Conservation (phyloP, 1,140 invertebrate species). For the Lasaia peninsularis region DNA sequence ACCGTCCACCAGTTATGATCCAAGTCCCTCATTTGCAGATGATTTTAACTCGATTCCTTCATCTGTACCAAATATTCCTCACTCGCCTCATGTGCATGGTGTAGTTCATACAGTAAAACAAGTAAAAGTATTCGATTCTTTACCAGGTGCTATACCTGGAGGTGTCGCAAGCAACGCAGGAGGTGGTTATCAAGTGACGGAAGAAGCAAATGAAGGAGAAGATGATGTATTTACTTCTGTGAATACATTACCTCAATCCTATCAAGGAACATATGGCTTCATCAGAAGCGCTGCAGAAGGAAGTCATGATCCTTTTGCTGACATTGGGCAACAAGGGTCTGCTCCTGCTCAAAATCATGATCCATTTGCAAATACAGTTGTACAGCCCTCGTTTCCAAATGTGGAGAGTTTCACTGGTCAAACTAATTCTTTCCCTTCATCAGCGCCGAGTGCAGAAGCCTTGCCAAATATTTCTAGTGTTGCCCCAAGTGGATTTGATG, state of each 20-base stretch:
- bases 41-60: conserved; percentile 43
- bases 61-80: conserved; percentile 37
- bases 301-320: conserved; percentile 36
- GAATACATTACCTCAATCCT: conserved; percentile 49
- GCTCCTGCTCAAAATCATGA: conserved; percentile 35
- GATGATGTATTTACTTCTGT: conserved; percentile 55
- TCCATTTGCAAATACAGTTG: conserved; percentile 38
- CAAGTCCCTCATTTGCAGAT: conserved; percentile 41
- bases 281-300: conserved; percentile 40
- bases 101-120: conserved; percentile 62
- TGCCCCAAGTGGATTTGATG: conserved; percentile 29
- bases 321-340: conserved; percentile 34
- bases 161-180: conserved; percentile 18
- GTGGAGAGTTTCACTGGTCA: conserved; percentile 41
- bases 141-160: conserved; percentile 45
- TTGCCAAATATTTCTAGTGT: conserved; percentile 26
- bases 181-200: conserved; percentile 62
- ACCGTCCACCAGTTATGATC: conserved; percentile 27
- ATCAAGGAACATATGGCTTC: conserved; percentile 46
- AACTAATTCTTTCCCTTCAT: conserved; percentile 31
- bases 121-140: conserved; percentile 61
- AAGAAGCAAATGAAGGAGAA: conserved; percentile 59
- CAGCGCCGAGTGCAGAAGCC: conserved; percentile 19
- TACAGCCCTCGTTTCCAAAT: conserved; percentile 38
- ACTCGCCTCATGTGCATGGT: conserved; percentile 47